Evolutionary conservation across 2,113 vertebrate genomes (phyloP).

Genomic region (Xenopus laevis): DNA sequence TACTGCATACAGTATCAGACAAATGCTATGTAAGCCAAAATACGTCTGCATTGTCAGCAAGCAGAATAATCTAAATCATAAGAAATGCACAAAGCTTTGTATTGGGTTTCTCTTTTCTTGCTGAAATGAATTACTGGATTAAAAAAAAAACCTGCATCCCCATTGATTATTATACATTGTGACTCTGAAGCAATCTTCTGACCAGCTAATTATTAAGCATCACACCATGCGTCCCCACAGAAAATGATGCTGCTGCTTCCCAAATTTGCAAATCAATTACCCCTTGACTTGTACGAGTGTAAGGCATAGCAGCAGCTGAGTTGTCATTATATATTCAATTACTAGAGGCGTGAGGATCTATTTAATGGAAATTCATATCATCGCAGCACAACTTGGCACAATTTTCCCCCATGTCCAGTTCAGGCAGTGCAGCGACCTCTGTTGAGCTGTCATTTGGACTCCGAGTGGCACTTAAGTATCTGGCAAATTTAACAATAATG

Average conservation of each 20-base stretch:
- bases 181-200: constrained; percentile 8
- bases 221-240: constrained; percentile 18
- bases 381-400: constrained; percentile 6
- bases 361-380: constrained; percentile 25
- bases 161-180: constrained; percentile 26
- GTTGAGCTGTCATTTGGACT: background rate
- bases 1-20: no score
- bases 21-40: no score
- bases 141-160: constrained; percentile 2
- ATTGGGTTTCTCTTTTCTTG: constrained; percentile 1
- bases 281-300: constrained; percentile 29
- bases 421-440: constrained; percentile 2
- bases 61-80: no score
- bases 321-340: constrained; percentile 42
- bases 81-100: background rate
- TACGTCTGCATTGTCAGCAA: no score
- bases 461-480: background rate
- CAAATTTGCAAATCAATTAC: constrained; percentile 44
- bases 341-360: constrained; percentile 26
- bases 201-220: constrained; percentile 38
- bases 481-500: background rate
- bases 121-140: constrained; percentile 17
- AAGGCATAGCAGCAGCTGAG: constrained; percentile 27
- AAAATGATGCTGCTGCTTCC: constrained; percentile 28
- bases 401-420: constrained; percentile 7